Percentiles rank a stretch among this genome's conserved stretches.
Conservation (phyloP, 2,888 invertebrate genomes). For the Caradrina kadenii region DNA sequence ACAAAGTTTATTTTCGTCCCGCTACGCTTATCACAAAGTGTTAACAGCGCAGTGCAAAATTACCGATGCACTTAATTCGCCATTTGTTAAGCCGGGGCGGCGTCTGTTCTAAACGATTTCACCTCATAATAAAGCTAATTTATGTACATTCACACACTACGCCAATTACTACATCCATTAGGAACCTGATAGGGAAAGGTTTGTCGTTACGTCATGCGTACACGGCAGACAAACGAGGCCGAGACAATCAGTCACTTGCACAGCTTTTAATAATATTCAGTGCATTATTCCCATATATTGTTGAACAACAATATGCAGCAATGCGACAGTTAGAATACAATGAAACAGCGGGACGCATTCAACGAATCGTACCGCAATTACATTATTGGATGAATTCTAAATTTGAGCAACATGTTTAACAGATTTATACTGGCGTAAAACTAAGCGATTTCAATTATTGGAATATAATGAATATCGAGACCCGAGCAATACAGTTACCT, state of each 20-base stretch:
- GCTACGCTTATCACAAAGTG: slow-evolving; percentile 15
- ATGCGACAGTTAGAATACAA: slow-evolving; percentile 43
- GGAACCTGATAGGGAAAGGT: slow-evolving; percentile 69
- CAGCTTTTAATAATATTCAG: slow-evolving; percentile 50
- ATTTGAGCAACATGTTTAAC: slow-evolving; percentile 16
- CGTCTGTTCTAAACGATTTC: slow-evolving; percentile 39
- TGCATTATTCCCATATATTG: slow-evolving; percentile 51
- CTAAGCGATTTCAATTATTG: slow-evolving; percentile 21
- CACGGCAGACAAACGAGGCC: slow-evolving; percentile 48
- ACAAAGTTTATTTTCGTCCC: slow-evolving; percentile 2
- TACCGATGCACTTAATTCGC: slow-evolving; percentile 12
- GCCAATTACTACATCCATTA: slow-evolving; percentile 71
- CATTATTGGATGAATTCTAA: slow-evolving; percentile 23
- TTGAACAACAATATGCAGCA: slow-evolving; percentile 47
- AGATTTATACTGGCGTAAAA: slow-evolving; percentile 3
- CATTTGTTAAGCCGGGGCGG: slow-evolving; percentile 1
- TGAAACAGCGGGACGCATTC: slow-evolving; percentile 37
- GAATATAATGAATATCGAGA: slow-evolving; percentile 16
- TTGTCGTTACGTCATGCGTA: slow-evolving; percentile 56
- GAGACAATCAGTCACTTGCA: slow-evolving; percentile 28
- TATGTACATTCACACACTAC: slow-evolving; percentile 50
- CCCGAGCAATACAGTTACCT: slow-evolving; percentile 16
- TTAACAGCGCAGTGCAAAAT: slow-evolving; percentile 23
- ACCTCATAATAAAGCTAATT: slow-evolving; percentile 57
- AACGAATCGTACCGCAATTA: slow-evolving; percentile 30